These are phyloP conservation scores for Serranus cabrilla DNA, from an alignment of 2,797 vertebrate species.

Conservation along the genomic window DNA sequence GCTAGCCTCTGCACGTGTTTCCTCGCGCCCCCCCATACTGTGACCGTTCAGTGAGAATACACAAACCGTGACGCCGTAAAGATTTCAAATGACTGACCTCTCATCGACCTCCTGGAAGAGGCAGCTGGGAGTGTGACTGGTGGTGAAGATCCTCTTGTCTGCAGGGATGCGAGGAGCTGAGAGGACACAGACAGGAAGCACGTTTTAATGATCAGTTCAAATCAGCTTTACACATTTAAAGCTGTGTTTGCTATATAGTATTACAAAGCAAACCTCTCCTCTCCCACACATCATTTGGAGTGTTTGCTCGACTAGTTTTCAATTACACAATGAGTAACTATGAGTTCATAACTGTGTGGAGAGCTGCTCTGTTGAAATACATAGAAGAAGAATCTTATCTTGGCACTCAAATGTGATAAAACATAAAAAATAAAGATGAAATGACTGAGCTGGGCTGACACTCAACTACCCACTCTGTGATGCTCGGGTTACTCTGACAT, in stretches of 20 bases:
- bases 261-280: too few relatives aligned
- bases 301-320: neutral
- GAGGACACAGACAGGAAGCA: conserved; percentile 14
- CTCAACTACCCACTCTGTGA: neutral
- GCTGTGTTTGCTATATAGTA: too few relatives aligned
- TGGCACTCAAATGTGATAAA: neutral
- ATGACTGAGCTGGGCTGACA: neutral
- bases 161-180: conserved; percentile 93
- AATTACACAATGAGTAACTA: conserved; percentile 6
- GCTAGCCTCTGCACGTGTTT: too few relatives aligned
- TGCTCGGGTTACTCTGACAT: neutral
- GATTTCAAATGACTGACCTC: conserved; percentile 82
- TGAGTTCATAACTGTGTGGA: neutral
- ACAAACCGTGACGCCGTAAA: too few relatives aligned
- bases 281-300: neutral
- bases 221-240: too few relatives aligned
- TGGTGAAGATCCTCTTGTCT: conserved; percentile 96
- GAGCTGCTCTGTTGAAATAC: neutral
- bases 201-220: neutral
- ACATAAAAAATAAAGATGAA: too few relatives aligned
- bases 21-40: too few relatives aligned
- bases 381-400: neutral
- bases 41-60: too few relatives aligned
- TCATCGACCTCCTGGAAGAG: conserved; percentile 97
- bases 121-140: conserved; percentile 94